These are phyloP conservation scores for Choristoneura fumiferana DNA, from an alignment of 1,140 invertebrate genomes.

Conservation along the genomic window DNA sequence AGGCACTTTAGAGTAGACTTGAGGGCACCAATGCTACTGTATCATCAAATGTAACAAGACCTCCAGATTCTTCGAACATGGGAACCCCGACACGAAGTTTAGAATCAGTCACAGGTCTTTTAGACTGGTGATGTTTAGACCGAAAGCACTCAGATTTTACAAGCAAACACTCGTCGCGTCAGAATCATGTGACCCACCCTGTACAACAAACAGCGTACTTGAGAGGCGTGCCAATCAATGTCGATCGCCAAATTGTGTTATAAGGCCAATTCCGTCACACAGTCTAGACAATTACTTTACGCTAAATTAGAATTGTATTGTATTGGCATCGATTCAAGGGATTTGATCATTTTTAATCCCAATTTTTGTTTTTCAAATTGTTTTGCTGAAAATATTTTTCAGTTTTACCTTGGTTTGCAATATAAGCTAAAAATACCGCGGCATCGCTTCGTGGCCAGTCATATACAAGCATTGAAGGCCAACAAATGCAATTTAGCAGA, in stretches of 20 bases:
- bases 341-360: too few relatives aligned
- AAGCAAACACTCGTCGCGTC: slow-evolving; percentile 44
- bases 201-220: slow-evolving; percentile 34
- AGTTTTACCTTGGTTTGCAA: slow-evolving; percentile 4
- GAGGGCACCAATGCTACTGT: slow-evolving; percentile 50
- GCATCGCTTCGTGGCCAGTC: background rate
- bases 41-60: slow-evolving; percentile 44
- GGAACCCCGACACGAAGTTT: slow-evolving; percentile 15
- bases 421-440: background rate
- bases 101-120: slow-evolving; percentile 36
- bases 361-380: too few relatives aligned
- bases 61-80: slow-evolving; percentile 24
- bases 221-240: slow-evolving; percentile 42
- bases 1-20: slow-evolving; percentile 66
- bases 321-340: too few relatives aligned
- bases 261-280: slow-evolving; percentile 24
- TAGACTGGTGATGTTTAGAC: slow-evolving; percentile 31
- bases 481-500: slow-evolving; percentile 15
- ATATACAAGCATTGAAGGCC: slow-evolving; percentile 3
- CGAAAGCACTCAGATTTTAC: slow-evolving; percentile 42
- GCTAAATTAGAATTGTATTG: background rate
- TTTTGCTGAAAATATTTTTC: background rate
- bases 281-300: slow-evolving; percentile 1
- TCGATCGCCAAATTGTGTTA: slow-evolving; percentile 36
- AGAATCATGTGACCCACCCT: slow-evolving; percentile 44